Percentiles rank a stretch among this genome's conserved stretches.
Evolutionary conservation across 2,113 vertebrate species (phyloP).

Genomic region (Coturnix japonica): DNA sequence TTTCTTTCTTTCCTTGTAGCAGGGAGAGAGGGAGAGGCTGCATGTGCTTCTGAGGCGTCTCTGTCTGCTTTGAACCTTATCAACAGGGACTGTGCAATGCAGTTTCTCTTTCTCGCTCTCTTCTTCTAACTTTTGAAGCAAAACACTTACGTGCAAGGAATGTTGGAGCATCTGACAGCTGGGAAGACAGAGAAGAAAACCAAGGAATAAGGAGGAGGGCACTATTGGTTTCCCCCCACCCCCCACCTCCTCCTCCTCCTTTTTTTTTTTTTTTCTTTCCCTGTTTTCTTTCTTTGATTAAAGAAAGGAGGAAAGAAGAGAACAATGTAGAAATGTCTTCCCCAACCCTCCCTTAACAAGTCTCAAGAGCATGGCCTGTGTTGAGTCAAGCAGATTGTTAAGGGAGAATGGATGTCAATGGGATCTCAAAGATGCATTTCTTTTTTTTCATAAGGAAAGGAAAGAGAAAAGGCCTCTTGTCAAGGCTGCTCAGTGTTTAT

Average conservation of each 20-base stretch:
- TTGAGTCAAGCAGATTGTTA: constrained; percentile 66
- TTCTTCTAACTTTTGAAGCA: constrained; percentile 73
- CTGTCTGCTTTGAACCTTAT: constrained; percentile 76
- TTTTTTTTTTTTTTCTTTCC: neutral
- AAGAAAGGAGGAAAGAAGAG: constrained; percentile 40
- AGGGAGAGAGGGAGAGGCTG: constrained; percentile 39
- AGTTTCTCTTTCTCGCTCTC: constrained; percentile 54
- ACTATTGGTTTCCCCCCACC: neutral
- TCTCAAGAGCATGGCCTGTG: constrained; percentile 53
- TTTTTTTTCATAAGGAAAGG: constrained; percentile 38
- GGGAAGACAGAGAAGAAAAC: constrained; percentile 42
- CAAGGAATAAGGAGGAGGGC: constrained; percentile 36
- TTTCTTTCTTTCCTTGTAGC: neutral
- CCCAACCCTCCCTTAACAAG: constrained; percentile 57
- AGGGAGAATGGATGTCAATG: constrained; percentile 45
- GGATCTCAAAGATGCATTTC: constrained; percentile 38
- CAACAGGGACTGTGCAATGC: constrained; percentile 70
- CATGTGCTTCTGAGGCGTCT: constrained; percentile 64
- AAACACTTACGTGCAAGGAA: constrained; percentile 73
- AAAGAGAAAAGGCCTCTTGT: constrained; percentile 47
- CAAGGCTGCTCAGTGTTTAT: neutral
- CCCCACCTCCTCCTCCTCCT: neutral
- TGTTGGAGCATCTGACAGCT: constrained; percentile 57
- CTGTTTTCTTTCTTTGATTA: constrained; percentile 61
- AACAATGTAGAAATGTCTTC: constrained; percentile 27